Evolutionary conservation across 1,140 invertebrate genomes (phyloP).

Genomic region (Anoplolepis gracilipes): DNA sequence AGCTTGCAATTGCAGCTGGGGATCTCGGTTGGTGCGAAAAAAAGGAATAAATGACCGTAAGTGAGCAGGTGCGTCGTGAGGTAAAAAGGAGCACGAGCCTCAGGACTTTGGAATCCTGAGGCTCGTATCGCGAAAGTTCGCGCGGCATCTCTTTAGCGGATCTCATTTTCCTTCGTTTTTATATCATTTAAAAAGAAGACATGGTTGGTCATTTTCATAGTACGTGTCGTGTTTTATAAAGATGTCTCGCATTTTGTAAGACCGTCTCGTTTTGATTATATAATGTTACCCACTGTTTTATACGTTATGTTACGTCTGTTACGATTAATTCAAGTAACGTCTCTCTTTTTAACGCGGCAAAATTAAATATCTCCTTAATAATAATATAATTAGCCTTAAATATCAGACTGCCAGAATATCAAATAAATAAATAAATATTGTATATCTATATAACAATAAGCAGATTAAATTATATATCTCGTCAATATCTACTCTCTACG

Average conservation of each 20-base stretch:
- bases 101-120: conserved; percentile 58
- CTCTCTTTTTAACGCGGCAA: background rate
- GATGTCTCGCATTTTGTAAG: background rate
- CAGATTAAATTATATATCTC: too few relatives aligned
- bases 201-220: conserved; percentile 40
- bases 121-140: conserved; percentile 40
- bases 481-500: background rate
- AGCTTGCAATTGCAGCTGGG: conserved; percentile 78
- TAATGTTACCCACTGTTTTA: background rate
- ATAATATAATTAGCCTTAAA: background rate
- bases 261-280: background rate
- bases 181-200: conserved; percentile 41
- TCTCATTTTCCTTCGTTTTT: conserved; percentile 41
- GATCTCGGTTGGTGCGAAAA: conserved; percentile 70
- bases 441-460: background rate
- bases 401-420: background rate
- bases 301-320: conserved; percentile 17
- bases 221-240: conserved; percentile 52
- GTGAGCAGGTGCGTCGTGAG: conserved; percentile 62
- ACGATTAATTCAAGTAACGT: conserved; percentile 6
- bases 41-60: conserved; percentile 2
- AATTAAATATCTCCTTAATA: conserved; percentile 4
- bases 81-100: conserved; percentile 24
- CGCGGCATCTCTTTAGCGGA: conserved; percentile 38
- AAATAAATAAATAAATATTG: too few relatives aligned